Conservation (phyloP, 2,888 invertebrate species). For the Incurvaria masculella region DNA sequence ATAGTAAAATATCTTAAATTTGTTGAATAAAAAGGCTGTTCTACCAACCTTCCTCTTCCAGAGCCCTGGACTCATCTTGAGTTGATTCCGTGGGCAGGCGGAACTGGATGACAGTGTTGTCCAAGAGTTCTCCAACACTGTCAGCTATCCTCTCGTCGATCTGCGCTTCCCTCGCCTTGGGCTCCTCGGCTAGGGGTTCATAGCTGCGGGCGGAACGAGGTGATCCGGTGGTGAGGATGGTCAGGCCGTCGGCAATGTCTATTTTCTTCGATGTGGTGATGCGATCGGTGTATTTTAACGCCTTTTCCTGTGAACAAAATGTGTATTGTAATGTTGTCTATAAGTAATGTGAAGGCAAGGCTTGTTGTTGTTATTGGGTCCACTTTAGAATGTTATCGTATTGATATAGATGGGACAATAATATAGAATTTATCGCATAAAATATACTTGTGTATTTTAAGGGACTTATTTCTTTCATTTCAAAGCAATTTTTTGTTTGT, state of each 20-base stretch:
- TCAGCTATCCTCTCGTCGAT: conserved; percentile 43
- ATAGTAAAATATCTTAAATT: too few relatives aligned
- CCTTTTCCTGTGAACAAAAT: conserved; percentile 50
- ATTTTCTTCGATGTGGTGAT: conserved; percentile 54
- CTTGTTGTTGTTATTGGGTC: too few relatives aligned
- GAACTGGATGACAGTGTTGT: conserved; percentile 46
- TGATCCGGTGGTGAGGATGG: conserved; percentile 47
- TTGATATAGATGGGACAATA: too few relatives aligned
- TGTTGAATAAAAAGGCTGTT: too few relatives aligned
- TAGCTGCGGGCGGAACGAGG: conserved; percentile 46
- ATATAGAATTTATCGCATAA: too few relatives aligned
- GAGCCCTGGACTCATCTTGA: conserved; percentile 33
- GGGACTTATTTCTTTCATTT: too few relatives aligned
- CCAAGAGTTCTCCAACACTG: conserved; percentile 44
- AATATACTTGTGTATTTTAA: too few relatives aligned
- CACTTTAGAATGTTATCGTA: too few relatives aligned
- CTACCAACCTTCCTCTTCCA: conserved; percentile 46
- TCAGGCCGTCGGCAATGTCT: conserved; percentile 50
- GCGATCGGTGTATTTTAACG: conserved; percentile 56
- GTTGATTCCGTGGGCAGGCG: conserved; percentile 30
- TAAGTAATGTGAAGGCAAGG: too few relatives aligned
- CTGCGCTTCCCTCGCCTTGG: conserved; percentile 41
- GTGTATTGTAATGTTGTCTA: too few relatives aligned
- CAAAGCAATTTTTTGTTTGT: too few relatives aligned
- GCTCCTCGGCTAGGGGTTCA: conserved; percentile 41